Evolutionary conservation across 1,140 invertebrate species (phyloP), one percentile per base, ranked within the genome.

Genomic region (Spodoptera litura): DNA sequence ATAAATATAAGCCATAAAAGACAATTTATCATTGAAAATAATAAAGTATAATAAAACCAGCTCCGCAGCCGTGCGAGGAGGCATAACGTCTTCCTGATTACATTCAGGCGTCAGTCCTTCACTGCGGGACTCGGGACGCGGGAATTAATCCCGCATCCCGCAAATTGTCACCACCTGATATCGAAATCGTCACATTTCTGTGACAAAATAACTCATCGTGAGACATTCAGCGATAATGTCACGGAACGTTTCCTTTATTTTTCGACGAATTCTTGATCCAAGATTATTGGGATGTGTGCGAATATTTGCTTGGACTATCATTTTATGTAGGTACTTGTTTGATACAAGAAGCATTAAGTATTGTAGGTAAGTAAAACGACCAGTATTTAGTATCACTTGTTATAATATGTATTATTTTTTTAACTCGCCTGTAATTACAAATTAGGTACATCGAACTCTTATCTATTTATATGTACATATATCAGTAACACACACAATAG

Each of bases 91-190:
- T 64, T 64, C 13, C 38, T 44, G 61, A 64, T 64, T 64, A 49
- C 35, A n/a, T 20, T 13, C 38, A 27, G 11, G 4, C 35, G 61
- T 49, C 61, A 31, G 38, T 15, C 35, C 59, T 4, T 38, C 59
- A 62, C 5, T 15, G 35, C 9, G 12, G 9, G 27, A 13, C 25
- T 4, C 27, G 58, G 27, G 58, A 35, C 5, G 20, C 49, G 38
- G 15, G 49, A 52, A 68, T 68, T 68, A 68, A 68, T 68, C 64
- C 64, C 49, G 10, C 64, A 68, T 68, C 64, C 64, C 49, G 49
- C 64, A 68, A 68, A 68, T 68, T 27, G 64, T 68, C 20, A 12
- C 9, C 64, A 64, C 61, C 61, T 64, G 64, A 15, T 44, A 51
- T 66, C 44, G 20, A 11, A 25, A 68, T 52, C 64, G 64, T 52